Evolutionary conservation across 2,888 invertebrate genomes (phyloP), one percentile per base, ranked within the genome.

Genomic region (Drosophila maculinotata): DNA sequence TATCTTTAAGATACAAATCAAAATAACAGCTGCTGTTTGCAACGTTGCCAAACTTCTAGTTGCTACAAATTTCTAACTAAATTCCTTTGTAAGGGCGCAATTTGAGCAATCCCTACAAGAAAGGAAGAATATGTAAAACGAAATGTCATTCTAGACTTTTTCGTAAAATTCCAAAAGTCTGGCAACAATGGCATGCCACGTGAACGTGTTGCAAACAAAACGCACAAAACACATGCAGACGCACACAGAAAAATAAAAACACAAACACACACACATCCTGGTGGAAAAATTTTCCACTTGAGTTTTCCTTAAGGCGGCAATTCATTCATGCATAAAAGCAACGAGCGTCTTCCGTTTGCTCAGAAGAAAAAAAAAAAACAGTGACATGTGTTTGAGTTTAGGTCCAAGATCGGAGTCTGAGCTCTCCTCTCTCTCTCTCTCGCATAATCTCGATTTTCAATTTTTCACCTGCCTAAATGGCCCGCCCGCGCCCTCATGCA

Each of bases 371-470:
- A 30, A n/a, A 38, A n/a, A 57, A 64, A 76, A 64, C 45, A 65
- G 31, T 77, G 80, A 82, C 81, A 82, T 82, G 81, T 82, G 81
- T 83, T 86, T 79, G 84, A 83, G 79, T 60, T 36, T 44, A 30
- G 35, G 38, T 44, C 39, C 20, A 31, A 56, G 52, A 30, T 26
- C 64, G 47, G 30, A 44, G 52, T 26, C 69, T 36, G 41, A 33
- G 69, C 26, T 8, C n/a, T 5, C 15, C 14, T 30, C 3, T 5
- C 25, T 14, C 45, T 38, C 20, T 58, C 47, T 69, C 73, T 62
- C 69, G 60, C 76, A 72, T 85, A 86, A 82, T 82, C 81, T 86
- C 80, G 72, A 83, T 86, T 82, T 82, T 76, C 74, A 76, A 86
- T 82, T 83, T 83, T 86, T 86, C 81, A 82, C 81, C 81, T 82